Conservation (phyloP, 2,113 vertebrate species). For the Phalacrocorax brasilianus region DNA sequence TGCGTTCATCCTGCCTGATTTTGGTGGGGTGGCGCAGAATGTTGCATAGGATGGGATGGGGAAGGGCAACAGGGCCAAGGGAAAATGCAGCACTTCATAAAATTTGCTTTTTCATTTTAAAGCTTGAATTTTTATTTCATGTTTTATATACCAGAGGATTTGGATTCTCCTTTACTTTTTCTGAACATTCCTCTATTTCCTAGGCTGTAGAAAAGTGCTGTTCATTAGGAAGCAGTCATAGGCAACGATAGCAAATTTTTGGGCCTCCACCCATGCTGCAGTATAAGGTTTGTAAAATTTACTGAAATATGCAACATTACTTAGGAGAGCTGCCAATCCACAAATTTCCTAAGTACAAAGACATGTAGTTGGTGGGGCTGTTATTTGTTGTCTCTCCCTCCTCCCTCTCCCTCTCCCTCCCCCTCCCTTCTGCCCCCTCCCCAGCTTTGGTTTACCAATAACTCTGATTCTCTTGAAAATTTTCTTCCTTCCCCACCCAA, state of each 20-base stretch:
- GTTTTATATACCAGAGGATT: background rate
- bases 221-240: background rate
- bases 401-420: fast-evolving
- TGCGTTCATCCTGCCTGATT: background rate
- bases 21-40: background rate
- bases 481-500: constrained; percentile 54
- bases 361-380: background rate
- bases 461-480: background rate
- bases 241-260: background rate
- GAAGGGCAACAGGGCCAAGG: background rate
- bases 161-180: background rate
- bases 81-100: background rate
- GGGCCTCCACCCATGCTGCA: fast-evolving
- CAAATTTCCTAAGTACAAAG: background rate
- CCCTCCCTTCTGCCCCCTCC: no score
- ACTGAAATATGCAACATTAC: background rate
- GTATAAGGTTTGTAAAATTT: background rate
- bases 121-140: background rate
- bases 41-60: background rate
- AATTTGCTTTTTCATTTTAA: background rate
- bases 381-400: background rate
- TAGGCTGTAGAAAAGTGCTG: background rate
- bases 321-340: background rate
- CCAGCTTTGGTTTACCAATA: background rate
- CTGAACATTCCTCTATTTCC: background rate